phyloP scores from a whole-genome alignment of 1,140 invertebrate genomes.

The Theocolax elegans region DNA sequence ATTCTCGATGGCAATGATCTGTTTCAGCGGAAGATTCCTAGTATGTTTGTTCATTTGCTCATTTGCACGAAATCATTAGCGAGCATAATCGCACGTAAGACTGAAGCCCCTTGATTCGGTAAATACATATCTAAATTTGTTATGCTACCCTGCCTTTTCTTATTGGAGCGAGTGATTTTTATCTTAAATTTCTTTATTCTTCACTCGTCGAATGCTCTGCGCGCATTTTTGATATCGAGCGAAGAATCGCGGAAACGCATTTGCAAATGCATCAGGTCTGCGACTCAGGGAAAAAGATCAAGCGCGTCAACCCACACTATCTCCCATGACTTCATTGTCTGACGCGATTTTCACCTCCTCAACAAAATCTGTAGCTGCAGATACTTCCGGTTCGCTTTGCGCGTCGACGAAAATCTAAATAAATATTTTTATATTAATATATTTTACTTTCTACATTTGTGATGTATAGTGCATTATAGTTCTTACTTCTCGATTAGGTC shows the following conservation, averaged over 20 bases:
- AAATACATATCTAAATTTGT: constrained; percentile 51
- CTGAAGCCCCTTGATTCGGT: constrained; percentile 48
- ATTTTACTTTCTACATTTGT: too few species aligned
- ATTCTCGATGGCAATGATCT: constrained; percentile 12
- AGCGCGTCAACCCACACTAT: constrained; percentile 59
- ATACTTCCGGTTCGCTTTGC: constrained; percentile 45
- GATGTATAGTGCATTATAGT: too few species aligned
- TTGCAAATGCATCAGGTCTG: constrained; percentile 59
- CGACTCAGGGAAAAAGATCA: constrained; percentile 36
- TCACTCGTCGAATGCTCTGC: constrained; percentile 52
- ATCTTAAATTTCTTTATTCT: constrained; percentile 58
- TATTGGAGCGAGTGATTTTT: constrained; percentile 43
- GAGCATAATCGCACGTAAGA: constrained; percentile 53
- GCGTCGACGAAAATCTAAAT: constrained; percentile 49
- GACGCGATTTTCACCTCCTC: constrained; percentile 47
- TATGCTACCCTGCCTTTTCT: constrained; percentile 49
- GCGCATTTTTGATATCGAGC: constrained; percentile 45
- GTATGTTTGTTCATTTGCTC: constrained; percentile 30
- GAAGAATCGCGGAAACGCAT: constrained; percentile 48
- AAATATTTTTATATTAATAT: constrained; percentile 29
- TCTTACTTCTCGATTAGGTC: constrained; percentile 56
- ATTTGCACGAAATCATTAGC: constrained; percentile 62
- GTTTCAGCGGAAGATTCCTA: constrained; percentile 13
- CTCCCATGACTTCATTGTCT: constrained; percentile 58
- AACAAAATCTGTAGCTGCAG: constrained; percentile 44